Conservation (phyloP, 2,113 vertebrate genomes). For the Prinia subflava region DNA sequence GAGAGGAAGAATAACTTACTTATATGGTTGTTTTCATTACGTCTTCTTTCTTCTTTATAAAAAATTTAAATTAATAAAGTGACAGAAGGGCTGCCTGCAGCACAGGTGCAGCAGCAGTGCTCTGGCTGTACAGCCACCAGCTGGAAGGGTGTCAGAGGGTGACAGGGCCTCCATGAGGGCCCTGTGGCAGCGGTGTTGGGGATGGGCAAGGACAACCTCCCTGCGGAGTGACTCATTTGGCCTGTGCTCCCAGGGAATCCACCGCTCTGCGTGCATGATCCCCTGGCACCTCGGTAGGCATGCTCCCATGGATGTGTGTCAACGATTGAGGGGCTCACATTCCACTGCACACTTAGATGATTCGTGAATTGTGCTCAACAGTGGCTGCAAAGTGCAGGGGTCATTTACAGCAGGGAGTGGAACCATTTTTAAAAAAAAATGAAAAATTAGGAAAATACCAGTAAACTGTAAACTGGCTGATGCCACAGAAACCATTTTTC, state of each 20-base stretch:
- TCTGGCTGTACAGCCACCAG: neutral
- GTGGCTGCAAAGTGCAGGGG: neutral
- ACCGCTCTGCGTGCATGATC: neutral
- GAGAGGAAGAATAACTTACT: neutral
- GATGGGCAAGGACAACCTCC: neutral
- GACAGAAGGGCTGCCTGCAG: neutral
- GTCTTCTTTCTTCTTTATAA: neutral
- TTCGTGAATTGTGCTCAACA: neutral
- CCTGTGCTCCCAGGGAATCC: neutral
- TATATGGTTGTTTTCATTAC: neutral
- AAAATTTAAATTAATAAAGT: neutral
- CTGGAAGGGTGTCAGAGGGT: neutral
- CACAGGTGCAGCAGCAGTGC: neutral
- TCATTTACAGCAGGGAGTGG: neutral
- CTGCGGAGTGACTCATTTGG: neutral
- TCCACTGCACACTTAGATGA: neutral
- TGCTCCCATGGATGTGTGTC: neutral
- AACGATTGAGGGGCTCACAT: neutral
- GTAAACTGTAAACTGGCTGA: conserved; percentile 21
- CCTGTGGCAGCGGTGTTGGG: neutral
- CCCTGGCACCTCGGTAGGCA: neutral
- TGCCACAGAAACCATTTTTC: neutral
- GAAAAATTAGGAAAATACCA: neutral
- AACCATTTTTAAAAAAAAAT: neutral
- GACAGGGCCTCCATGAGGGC: neutral